phyloP scores from a whole-genome alignment of 2,797 vertebrate genomes.

The Trichosurus vulpecula region DNA sequence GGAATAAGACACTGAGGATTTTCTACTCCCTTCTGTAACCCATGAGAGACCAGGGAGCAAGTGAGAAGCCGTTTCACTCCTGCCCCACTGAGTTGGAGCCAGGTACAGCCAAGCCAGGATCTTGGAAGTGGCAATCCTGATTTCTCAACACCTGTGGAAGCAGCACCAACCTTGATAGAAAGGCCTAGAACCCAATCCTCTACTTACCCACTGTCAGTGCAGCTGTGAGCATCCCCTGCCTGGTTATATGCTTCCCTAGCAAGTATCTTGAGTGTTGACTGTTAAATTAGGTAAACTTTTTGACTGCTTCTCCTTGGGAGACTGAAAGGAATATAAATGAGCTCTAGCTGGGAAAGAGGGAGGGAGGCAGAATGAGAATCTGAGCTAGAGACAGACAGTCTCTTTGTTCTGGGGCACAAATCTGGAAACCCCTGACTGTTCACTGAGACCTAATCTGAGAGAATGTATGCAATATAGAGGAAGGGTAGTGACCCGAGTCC shows the following conservation, averaged over 20 bases:
- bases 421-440: neutral
- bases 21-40: neutral
- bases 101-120: neutral
- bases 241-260: neutral
- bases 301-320: neutral
- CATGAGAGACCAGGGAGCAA: neutral
- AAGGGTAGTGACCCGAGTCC: neutral
- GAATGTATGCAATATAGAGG: neutral
- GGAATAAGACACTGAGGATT: neutral
- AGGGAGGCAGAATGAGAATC: neutral
- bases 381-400: neutral
- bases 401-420: neutral
- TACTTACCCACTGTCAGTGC: neutral
- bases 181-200: neutral
- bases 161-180: neutral
- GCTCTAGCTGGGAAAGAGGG: neutral
- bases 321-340: neutral
- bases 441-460: neutral
- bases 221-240: neutral
- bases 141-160: neutral
- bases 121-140: neutral
- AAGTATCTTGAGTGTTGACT: neutral
- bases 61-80: neutral
- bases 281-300: neutral
- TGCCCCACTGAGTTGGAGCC: neutral